Percentiles rank a stretch among this genome's conserved stretches.
Conservation (phyloP, 2,888 invertebrate species). For the Clunio marinus region DNA sequence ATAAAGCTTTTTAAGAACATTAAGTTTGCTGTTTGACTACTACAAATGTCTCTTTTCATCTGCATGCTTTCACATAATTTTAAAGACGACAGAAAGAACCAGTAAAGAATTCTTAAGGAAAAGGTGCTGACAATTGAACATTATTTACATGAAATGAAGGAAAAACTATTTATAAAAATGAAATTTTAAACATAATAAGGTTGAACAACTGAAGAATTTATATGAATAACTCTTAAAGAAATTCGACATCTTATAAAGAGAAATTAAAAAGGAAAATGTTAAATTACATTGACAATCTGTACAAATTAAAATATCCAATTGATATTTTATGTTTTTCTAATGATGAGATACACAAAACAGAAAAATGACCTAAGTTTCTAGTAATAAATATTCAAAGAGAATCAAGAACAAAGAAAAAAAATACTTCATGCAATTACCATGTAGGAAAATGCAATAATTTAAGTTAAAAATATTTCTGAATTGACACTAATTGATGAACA, state of each 20-base stretch:
- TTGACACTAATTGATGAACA: background rate
- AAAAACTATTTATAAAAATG: slow-evolving; percentile 14
- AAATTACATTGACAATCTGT: background rate
- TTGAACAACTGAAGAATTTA: slow-evolving; percentile 13
- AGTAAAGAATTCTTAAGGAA: background rate
- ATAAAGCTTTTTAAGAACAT: background rate
- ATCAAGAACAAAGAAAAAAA: background rate
- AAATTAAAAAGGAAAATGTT: background rate
- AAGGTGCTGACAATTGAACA: slow-evolving; percentile 18
- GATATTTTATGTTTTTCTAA: background rate
- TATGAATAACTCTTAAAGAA: no score
- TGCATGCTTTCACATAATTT: background rate
- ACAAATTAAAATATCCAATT: background rate
- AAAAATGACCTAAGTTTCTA: background rate
- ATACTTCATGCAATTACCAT: background rate
- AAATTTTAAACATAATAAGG: background rate
- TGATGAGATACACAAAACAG: background rate
- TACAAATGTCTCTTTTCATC: background rate
- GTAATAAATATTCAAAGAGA: background rate
- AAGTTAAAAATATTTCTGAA: background rate
- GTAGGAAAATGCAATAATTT: slow-evolving; percentile 3
- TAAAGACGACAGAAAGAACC: background rate
- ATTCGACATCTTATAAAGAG: background rate
- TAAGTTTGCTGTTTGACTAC: slow-evolving; percentile 8
- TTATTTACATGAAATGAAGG: slow-evolving; percentile 6